Evolutionary conservation across 2,113 vertebrate genomes (phyloP).

Genomic region (Callopanchax toddi): DNA sequence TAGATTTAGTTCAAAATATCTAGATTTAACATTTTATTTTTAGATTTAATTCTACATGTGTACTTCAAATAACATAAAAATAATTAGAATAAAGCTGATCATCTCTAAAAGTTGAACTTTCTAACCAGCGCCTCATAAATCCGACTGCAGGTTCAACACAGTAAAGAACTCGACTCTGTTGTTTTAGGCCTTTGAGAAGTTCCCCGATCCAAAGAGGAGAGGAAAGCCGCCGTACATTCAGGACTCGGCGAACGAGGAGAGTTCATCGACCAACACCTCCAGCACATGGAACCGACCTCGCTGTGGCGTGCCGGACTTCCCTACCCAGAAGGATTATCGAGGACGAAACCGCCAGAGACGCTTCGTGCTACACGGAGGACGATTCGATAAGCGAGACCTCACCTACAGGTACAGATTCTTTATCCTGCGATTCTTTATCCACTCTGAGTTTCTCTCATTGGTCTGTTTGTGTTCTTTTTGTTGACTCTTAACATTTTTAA

Average conservation of each 20-base stretch:
- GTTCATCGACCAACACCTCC: conserved; percentile 9
- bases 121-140: too few species aligned
- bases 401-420: conserved; percentile 87
- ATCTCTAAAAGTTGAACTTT: too few species aligned
- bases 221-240: conserved; percentile 42
- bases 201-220: conserved; percentile 61
- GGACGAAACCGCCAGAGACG: conserved; percentile 84
- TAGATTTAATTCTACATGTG: too few species aligned
- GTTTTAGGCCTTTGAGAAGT: conserved; percentile 62
- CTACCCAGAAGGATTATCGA: conserved; percentile 27
- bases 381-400: conserved; percentile 87
- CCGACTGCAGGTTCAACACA: too few species aligned
- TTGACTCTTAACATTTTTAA: too few species aligned
- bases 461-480: too few species aligned
- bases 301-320: conserved; percentile 88
- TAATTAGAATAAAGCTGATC: too few species aligned
- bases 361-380: conserved; percentile 86
- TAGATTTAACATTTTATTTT: too few species aligned
- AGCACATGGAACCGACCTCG: conserved; percentile 77
- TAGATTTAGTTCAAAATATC: too few species aligned
- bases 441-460: too few species aligned
- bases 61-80: too few species aligned
- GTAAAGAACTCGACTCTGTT: conserved; percentile 7
- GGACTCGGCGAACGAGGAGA: conserved; percentile 50
- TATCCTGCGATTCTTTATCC: too few species aligned